Conservation (phyloP, 2,888 invertebrate genomes). For the Blastobasis adustella region DNA sequence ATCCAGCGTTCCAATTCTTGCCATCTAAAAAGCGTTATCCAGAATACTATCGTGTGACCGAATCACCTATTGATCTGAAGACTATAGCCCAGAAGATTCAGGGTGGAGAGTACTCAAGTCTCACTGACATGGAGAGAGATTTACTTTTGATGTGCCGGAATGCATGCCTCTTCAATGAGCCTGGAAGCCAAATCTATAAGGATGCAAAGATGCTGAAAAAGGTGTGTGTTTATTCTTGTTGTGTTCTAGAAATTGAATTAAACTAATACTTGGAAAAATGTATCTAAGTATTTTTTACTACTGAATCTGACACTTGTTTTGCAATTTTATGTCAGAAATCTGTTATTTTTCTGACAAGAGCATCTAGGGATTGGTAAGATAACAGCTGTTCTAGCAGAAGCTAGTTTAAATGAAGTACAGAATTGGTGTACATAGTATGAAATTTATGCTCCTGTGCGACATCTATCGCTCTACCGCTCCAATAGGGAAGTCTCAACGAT, state of each 20-base stretch:
- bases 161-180: conserved; percentile 96
- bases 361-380: too few relatives aligned
- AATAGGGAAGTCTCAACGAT: too few relatives aligned
- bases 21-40: conserved; percentile 96
- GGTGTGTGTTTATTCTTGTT: conserved; percentile 47
- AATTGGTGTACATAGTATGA: too few relatives aligned
- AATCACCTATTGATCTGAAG: conserved; percentile 95
- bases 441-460: too few relatives aligned
- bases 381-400: too few relatives aligned
- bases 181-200: conserved; percentile 96
- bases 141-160: conserved; percentile 93
- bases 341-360: too few relatives aligned
- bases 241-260: not conserved
- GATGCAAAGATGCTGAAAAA: conserved; percentile 93
- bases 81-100: conserved; percentile 94
- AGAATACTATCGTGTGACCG: conserved; percentile 95
- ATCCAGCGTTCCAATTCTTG: conserved; percentile 91
- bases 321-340: too few relatives aligned
- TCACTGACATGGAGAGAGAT: conserved; percentile 93
- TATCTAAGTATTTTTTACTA: too few relatives aligned
- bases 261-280: too few relatives aligned
- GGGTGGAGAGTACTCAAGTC: conserved; percentile 83
- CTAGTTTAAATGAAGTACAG: too few relatives aligned
- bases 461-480: too few relatives aligned
- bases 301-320: too few relatives aligned